These are phyloP conservation scores for Lithophane leautieri DNA, from an alignment of 2,888 invertebrate species.

Conservation along the genomic window DNA sequence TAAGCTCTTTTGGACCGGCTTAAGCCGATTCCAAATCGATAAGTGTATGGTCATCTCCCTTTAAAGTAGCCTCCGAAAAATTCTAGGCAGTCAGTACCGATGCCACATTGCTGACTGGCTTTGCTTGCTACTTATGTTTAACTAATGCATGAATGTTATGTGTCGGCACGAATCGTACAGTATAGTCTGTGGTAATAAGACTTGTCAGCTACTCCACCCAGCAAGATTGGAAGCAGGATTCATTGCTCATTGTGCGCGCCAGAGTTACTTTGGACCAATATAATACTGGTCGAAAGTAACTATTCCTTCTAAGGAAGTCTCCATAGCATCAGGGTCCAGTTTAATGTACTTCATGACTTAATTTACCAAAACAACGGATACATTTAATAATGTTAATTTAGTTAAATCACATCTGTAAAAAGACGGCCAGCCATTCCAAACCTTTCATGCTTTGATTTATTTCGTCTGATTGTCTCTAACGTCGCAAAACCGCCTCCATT, in stretches of 20 bases:
- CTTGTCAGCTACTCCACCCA: too few relatives aligned
- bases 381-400: not conserved
- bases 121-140: not conserved
- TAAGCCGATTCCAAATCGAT: not conserved
- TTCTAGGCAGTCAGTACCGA: too few relatives aligned
- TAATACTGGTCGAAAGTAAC: too few relatives aligned
- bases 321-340: too few relatives aligned
- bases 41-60: not conserved
- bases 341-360: too few relatives aligned
- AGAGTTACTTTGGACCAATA: not conserved
- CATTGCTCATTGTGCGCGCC: not conserved
- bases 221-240: slow-evolving; percentile 1
- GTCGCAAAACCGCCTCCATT: not conserved
- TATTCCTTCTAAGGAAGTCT: too few relatives aligned
- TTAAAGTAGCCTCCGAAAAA: too few relatives aligned
- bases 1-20: not conserved
- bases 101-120: too few relatives aligned
- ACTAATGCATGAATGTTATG: not conserved
- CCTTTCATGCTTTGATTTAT: not conserved
- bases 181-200: not conserved
- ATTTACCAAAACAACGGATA: not conserved
- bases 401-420: not conserved
- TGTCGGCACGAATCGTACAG: too few relatives aligned
- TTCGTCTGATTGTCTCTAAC: not conserved
- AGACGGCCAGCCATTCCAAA: not conserved